Conservation (phyloP, 2,797 vertebrate genomes). For the Apogon hyalosoma region DNA sequence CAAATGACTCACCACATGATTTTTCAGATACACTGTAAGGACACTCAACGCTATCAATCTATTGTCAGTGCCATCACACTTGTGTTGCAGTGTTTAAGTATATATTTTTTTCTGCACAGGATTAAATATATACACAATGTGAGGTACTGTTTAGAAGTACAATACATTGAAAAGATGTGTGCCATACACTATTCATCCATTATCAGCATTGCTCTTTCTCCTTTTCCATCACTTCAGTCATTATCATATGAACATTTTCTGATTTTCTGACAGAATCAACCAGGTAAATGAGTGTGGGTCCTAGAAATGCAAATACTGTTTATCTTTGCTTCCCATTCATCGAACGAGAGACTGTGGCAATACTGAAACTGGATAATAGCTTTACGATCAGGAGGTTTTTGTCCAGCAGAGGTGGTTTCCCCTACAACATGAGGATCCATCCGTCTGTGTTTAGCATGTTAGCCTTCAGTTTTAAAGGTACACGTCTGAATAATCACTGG, state of each 20-base stretch:
- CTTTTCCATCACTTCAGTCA: slow-evolving; percentile 52
- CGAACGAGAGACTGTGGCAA: slow-evolving; percentile 36
- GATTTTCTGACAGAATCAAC: slow-evolving; percentile 2
- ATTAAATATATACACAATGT: slow-evolving; percentile 60
- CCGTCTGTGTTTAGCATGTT: background rate
- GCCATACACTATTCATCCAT: slow-evolving; percentile 43
- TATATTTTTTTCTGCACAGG: slow-evolving; percentile 66
- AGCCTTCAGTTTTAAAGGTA: background rate
- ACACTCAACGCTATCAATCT: background rate
- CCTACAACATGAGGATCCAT: slow-evolving; percentile 7
- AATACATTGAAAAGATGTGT: slow-evolving; percentile 23
- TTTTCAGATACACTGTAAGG: slow-evolving; percentile 8
- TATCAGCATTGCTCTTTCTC: slow-evolving; percentile 55
- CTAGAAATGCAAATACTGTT: background rate
- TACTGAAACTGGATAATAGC: slow-evolving; percentile 55
- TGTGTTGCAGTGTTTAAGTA: slow-evolving; percentile 40
- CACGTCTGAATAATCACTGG: background rate
- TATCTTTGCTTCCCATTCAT: slow-evolving; percentile 1
- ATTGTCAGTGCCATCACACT: slow-evolving; percentile 51
- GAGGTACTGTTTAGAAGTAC: slow-evolving; percentile 13
- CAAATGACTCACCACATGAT: background rate
- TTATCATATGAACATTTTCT: slow-evolving; percentile 33
- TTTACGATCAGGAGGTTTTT: slow-evolving; percentile 63
- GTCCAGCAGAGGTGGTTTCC: slow-evolving; percentile 77
- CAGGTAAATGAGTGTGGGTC: slow-evolving; percentile 8